Conservation (phyloP, 2,113 vertebrate species). For the Podilymbus podiceps region DNA sequence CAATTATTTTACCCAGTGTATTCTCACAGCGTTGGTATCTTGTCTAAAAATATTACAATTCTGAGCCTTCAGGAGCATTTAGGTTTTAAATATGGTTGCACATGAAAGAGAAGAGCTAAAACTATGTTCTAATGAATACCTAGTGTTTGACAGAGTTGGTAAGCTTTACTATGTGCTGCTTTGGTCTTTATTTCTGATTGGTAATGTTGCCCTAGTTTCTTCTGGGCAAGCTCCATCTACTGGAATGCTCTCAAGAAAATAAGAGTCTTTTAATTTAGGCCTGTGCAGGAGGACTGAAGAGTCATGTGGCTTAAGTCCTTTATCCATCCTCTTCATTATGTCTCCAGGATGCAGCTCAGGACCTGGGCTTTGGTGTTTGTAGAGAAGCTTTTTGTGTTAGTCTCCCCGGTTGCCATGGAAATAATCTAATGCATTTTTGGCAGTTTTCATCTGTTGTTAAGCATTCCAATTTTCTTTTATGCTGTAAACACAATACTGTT, state of each 20-base stretch:
- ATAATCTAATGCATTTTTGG: not conserved
- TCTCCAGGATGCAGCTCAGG: not conserved
- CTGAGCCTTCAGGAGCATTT: not conserved
- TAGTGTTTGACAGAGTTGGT: not conserved
- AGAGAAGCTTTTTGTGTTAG: not conserved
- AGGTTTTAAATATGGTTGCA: not conserved
- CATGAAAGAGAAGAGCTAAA: not conserved
- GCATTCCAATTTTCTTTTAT: not conserved
- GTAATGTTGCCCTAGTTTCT: not conserved
- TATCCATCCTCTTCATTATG: not conserved
- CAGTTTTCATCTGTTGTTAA: not conserved
- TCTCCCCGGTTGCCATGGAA: not conserved
- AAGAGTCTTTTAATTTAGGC: not conserved
- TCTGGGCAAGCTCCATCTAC: not conserved
- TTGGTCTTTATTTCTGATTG: not conserved
- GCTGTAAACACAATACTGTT: not conserved
- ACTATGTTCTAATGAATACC: not conserved
- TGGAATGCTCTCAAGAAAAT: not conserved
- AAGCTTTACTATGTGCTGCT: not conserved
- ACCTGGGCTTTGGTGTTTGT: not conserved
- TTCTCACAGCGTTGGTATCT: not conserved
- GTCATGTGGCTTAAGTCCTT: not conserved
- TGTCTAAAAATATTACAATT: not conserved
- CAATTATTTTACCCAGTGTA: not conserved
- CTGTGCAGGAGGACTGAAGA: not conserved